Evolutionary conservation across 2,797 vertebrate genomes (phyloP).

Genomic region (Crocidura indochinensis): DNA sequence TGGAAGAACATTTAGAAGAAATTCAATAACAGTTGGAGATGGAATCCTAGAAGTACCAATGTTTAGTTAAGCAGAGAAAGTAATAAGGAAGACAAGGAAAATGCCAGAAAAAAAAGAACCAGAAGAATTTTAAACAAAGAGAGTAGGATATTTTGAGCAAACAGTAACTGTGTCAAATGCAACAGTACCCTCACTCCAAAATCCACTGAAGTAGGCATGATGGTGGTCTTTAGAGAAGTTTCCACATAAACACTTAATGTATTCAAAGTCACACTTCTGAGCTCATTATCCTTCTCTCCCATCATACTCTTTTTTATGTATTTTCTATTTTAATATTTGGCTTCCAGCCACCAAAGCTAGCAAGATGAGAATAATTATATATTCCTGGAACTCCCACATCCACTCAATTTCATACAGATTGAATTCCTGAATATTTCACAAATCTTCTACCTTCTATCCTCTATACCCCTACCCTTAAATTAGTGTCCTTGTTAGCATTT

Average conservation of each 20-base stretch:
- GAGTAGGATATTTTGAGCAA: neutral
- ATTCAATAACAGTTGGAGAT: neutral
- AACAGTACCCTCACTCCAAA: neutral
- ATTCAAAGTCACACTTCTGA: neutral
- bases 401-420: conserved; percentile 71
- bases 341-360: conserved; percentile 74
- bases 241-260: neutral
- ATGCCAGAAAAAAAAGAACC: conserved; percentile 31
- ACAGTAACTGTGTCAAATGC: neutral
- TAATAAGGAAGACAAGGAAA: conserved; percentile 32
- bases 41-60: neutral
- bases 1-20: neutral
- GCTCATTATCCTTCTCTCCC: conserved; percentile 20
- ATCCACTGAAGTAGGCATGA: neutral
- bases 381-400: conserved; percentile 71
- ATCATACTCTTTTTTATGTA: conserved; percentile 53
- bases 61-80: conserved; percentile 15
- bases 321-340: conserved; percentile 81
- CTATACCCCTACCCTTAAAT: conserved; percentile 38
- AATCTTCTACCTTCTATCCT: conserved; percentile 15
- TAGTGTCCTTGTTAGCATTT: conserved; percentile 19
- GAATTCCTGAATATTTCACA: conserved; percentile 67
- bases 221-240: neutral
- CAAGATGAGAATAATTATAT: conserved; percentile 80
- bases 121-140: conserved; percentile 9